Evolutionary conservation across 2,888 invertebrate species (phyloP).

Genomic region (Tryphoninae sp.): DNA sequence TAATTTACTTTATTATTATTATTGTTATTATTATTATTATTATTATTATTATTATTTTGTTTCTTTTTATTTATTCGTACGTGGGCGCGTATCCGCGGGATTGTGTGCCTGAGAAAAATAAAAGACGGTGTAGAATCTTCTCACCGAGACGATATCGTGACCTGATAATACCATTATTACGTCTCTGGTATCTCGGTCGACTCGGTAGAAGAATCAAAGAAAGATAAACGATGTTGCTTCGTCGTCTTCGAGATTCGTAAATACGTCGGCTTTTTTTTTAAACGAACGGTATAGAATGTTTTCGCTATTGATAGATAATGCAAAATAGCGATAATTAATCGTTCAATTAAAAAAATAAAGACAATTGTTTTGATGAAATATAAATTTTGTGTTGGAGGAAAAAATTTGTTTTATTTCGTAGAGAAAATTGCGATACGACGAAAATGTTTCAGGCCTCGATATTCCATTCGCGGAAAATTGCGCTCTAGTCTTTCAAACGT

Average conservation of each 20-base stretch:
- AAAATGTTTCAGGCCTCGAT: background rate
- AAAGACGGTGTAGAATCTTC: slow-evolving; percentile 14
- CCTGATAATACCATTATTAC: slow-evolving; percentile 56
- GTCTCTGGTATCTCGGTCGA: slow-evolving; percentile 38
- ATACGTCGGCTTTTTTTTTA: too few species aligned
- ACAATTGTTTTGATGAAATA: background rate
- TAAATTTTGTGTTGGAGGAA: background rate
- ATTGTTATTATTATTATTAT: background rate
- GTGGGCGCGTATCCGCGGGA: background rate
- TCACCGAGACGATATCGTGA: slow-evolving; percentile 48
- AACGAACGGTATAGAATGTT: background rate
- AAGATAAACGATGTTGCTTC: slow-evolving; percentile 8
- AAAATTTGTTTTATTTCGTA: background rate
- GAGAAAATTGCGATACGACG: background rate
- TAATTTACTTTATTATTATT: background rate
- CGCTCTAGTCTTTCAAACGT: slow-evolving; percentile 12
- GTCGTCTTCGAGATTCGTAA: slow-evolving; percentile 35
- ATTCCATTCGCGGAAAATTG: slow-evolving; percentile 7
- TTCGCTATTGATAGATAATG: background rate
- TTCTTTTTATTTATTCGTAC: background rate
- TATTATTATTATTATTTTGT: background rate
- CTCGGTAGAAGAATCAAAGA: slow-evolving; percentile 2
- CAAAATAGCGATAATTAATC: background rate
- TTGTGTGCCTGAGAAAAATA: slow-evolving; percentile 5
- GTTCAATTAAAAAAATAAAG: background rate